Evolutionary conservation across 2,113 vertebrate genomes (phyloP).

Genomic region (Austrofundulus limnaeus): DNA sequence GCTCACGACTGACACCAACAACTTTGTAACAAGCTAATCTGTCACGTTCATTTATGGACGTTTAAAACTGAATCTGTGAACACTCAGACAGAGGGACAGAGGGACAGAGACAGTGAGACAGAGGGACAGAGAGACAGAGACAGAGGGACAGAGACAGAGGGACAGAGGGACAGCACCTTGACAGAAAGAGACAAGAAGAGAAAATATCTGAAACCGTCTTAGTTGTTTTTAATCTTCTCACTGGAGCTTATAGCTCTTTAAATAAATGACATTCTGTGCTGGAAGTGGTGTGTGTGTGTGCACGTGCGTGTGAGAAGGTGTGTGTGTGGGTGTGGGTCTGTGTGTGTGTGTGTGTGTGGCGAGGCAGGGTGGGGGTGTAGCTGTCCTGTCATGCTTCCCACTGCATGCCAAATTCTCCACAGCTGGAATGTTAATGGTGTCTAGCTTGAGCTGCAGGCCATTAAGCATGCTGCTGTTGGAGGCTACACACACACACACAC

Average conservation of each 20-base stretch:
- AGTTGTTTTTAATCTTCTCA: constrained; percentile 29
- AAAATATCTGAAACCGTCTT: not conserved
- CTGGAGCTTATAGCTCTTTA: constrained; percentile 9
- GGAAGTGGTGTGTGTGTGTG: constrained; percentile 1
- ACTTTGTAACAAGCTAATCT: too few relatives aligned
- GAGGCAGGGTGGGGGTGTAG: constrained; percentile 32
- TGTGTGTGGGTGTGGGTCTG: too few relatives aligned
- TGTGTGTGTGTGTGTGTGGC: too few relatives aligned
- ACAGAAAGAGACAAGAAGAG: constrained; percentile 4
- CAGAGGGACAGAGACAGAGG: too few relatives aligned
- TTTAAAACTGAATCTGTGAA: too few relatives aligned
- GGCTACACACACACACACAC: constrained; percentile 8
- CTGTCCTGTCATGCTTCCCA: constrained; percentile 72
- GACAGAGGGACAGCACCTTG: not conserved
- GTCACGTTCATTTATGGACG: too few relatives aligned
- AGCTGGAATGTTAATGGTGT: constrained; percentile 78
- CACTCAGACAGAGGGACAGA: too few relatives aligned
- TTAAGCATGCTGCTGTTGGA: constrained; percentile 9
- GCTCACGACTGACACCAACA: too few relatives aligned
- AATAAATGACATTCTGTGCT: constrained; percentile 23
- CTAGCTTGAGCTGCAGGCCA: constrained; percentile 58
- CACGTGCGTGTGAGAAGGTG: too few relatives aligned
- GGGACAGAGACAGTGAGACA: too few relatives aligned
- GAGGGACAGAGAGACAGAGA: too few relatives aligned
- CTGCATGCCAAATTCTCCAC: constrained; percentile 61